phyloP scores from a whole-genome alignment of 30 jellyfish, hydroid and myxozoan species.

The Turritopsis rubra region DNA sequence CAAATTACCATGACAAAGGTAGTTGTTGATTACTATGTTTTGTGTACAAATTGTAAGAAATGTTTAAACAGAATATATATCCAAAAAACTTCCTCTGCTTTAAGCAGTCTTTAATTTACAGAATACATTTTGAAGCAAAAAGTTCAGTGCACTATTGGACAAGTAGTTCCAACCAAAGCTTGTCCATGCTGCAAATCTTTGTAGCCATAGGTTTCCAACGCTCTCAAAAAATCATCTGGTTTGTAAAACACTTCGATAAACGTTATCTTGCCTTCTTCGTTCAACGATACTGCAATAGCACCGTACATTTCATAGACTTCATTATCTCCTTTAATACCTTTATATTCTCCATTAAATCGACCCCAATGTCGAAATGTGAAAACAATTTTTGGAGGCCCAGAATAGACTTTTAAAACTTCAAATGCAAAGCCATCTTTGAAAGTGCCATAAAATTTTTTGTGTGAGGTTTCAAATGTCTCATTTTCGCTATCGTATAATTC shows the following conservation, averaged over 20 bases:
- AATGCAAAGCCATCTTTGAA: slow-evolving; percentile 48
- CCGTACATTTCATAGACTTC: slow-evolving; percentile 44
- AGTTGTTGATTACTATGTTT: no score
- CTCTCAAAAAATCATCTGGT: slow-evolving; percentile 42
- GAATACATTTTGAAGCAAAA: no score
- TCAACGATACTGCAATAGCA: slow-evolving; percentile 18
- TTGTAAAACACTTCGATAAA: slow-evolving; percentile 33
- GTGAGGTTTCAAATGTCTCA: slow-evolving; percentile 38
- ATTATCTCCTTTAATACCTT: slow-evolving; percentile 25
- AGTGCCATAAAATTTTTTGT: slow-evolving; percentile 25
- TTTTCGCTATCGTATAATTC: slow-evolving; percentile 25
- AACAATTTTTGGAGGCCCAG: slow-evolving; percentile 50
- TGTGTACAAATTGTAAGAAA: no score
- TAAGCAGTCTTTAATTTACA: not conserved
- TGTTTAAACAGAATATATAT: no score
- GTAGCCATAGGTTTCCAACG: slow-evolving; percentile 27
- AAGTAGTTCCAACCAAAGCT: slow-evolving; percentile 15
- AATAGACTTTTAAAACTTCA: slow-evolving; percentile 44
- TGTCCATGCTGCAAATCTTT: not conserved
- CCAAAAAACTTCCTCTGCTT: no score
- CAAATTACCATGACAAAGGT: no score
- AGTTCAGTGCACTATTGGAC: slow-evolving; percentile 6
- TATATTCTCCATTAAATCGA: slow-evolving; percentile 37
- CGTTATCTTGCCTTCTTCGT: slow-evolving; percentile 25
- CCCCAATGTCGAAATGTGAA: slow-evolving; percentile 66